phyloP scores from a whole-genome alignment of 2,797 vertebrate species.

The Prunella strophiata region DNA sequence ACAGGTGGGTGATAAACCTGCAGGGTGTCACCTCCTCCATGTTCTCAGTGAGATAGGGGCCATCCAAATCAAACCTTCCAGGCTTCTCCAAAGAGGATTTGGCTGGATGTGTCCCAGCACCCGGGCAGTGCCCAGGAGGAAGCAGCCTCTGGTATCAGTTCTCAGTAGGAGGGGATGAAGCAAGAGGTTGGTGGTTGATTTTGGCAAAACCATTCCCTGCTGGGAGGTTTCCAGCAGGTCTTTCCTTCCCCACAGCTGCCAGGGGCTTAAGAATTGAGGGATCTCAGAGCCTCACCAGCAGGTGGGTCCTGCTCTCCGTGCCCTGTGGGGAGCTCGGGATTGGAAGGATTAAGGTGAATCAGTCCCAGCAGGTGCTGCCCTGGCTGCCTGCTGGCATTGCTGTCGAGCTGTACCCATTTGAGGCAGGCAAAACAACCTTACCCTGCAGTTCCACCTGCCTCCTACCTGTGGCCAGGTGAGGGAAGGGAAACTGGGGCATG shows the following conservation, averaged over 20 bases:
- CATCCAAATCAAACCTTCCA: not conserved
- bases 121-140: not conserved
- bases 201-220: not conserved
- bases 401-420: accelerated
- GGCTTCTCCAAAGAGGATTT: not conserved
- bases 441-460: not conserved
- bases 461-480: not conserved
- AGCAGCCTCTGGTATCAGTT: not conserved
- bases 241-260: not conserved
- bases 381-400: not conserved
- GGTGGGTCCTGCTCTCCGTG: not conserved
- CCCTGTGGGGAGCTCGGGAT: not conserved
- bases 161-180: not conserved
- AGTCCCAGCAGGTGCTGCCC: not conserved
- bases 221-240: not conserved
- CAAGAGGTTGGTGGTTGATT: not conserved
- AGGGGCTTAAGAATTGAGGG: not conserved
- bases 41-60: not conserved
- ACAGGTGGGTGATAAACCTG: not conserved
- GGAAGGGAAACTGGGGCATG: not conserved
- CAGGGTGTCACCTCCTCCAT: not conserved
- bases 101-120: not conserved
- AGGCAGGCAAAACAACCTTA: not conserved
- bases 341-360: not conserved
- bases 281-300: not conserved